Evolutionary conservation across 2,888 invertebrate species (phyloP).

Genomic region (Cheilosia vernalis): DNA sequence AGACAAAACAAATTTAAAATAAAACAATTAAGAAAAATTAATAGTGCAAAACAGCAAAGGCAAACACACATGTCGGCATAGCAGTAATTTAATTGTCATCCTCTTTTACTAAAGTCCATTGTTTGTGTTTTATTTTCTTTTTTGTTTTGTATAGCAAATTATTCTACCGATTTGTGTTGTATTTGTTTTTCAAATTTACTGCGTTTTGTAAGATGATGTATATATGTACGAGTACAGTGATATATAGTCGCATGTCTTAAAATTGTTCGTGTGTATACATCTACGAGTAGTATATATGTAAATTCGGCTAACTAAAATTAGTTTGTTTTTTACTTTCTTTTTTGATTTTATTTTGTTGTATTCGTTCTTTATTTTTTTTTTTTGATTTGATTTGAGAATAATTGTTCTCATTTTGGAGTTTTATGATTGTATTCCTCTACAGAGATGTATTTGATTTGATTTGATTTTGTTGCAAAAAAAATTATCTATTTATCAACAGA

Average conservation of each 20-base stretch:
- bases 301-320: conserved; percentile 67
- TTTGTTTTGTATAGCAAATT: conserved; percentile 24
- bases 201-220: conserved; percentile 35
- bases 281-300: conserved; percentile 46
- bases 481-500: conserved; percentile 33
- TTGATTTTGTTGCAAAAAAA: conserved; percentile 24
- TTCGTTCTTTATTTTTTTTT: conserved; percentile 24
- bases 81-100: conserved; percentile 60
- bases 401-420: conserved; percentile 15
- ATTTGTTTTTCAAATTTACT: conserved; percentile 18
- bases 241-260: conserved; percentile 42
- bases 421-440: conserved; percentile 44
- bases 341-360: conserved; percentile 17
- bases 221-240: conserved; percentile 34
- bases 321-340: conserved; percentile 16
- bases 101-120: conserved; percentile 25
- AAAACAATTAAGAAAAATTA: conserved; percentile 15
- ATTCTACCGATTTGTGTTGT: conserved; percentile 39
- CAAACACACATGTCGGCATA: conserved; percentile 76
- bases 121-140: neutral
- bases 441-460: conserved; percentile 53
- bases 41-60: conserved; percentile 74
- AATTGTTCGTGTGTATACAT: conserved; percentile 34
- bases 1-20: conserved; percentile 11
- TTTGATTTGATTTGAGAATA: conserved; percentile 12